Evolutionary conservation across 2,797 vertebrate genomes (phyloP), one percentile per base, ranked within the genome.

Genomic region (Todus mexicanus): DNA sequence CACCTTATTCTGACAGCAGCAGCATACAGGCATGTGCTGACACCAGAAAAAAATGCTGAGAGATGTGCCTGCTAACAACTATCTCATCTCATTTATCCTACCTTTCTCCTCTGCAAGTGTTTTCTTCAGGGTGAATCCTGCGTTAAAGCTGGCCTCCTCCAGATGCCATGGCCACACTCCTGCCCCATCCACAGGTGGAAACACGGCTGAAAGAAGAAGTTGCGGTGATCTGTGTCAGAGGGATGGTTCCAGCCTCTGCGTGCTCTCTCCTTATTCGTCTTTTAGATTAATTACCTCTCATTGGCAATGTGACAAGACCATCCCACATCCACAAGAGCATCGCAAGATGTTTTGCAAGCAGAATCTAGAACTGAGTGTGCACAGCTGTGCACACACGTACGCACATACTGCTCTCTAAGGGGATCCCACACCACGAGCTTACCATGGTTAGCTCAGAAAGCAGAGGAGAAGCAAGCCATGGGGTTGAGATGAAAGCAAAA

Each of bases 91-190:
- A 54, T 76, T 89, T 64, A 47, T n/a, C 84, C 22, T 96, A 96
- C 93, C 85, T 94, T 94, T 85, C 81, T 63, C 43, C 43, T 83
- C 45, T 26, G 35, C 26, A 76, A 92, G 40, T 73, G 48, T 88
- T 54, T 81, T 76, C 69, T 66, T 90, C 69, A 69, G 37, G n/a
- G 64, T 47, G 83, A 75, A 74, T 65, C 74, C 51, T 1, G 4
- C 4, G 1, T 43, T 84, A 86, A 92, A 87, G 60, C 31, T 6
- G 40, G 27, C 33, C 27, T 90, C 57, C 18, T 79, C 42, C 45
- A 66, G 74, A 40, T 17, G 17, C 60, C 40, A 53, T 8, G 5
- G 76, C 11, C 64, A 29, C 38, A 48, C 31, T 90, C 40, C 57
- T 9, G 2, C 35, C 43, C 40, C 70, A 79, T 85, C 31, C 70